Evolutionary conservation across 2,797 vertebrate genomes (phyloP).

Genomic region (Lithobates pipiens): DNA sequence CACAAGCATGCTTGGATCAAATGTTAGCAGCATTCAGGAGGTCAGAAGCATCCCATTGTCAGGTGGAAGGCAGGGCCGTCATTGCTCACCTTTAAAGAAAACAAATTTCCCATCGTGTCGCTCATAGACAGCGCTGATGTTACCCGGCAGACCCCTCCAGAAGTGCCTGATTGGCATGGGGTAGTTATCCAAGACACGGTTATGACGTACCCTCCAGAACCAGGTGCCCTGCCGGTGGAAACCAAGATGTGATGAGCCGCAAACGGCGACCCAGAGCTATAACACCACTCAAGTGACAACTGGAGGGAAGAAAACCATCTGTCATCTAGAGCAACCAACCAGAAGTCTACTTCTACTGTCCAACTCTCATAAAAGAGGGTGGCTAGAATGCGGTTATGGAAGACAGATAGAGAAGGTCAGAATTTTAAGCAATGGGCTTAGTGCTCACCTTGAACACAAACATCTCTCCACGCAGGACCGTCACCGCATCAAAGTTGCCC

Average conservation of each 20-base stretch:
- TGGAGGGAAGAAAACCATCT: too few species aligned
- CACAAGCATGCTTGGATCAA: too few species aligned
- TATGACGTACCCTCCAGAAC: conserved; percentile 97
- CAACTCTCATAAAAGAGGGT: background rate
- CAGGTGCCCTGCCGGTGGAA: conserved; percentile 84
- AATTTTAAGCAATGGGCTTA: too few species aligned
- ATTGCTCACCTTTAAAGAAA: conserved; percentile 92
- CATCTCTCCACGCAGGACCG: conserved; percentile 95
- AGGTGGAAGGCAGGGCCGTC: too few species aligned
- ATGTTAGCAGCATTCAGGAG: too few species aligned
- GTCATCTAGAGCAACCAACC: too few species aligned
- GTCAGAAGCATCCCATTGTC: too few species aligned
- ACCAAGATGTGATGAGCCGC: background rate
- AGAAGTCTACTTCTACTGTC: too few species aligned
- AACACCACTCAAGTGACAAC: too few species aligned
- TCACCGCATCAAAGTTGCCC: conserved; percentile 93
- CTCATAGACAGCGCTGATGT: conserved; percentile 93
- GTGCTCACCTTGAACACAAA: conserved; percentile 94
- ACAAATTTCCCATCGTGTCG: conserved; percentile 92
- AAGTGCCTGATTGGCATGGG: conserved; percentile 97
- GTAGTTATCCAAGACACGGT: conserved; percentile 95
- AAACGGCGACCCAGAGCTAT: too few species aligned
- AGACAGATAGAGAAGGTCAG: background rate
- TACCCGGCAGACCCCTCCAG: conserved; percentile 92
- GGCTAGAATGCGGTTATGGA: background rate